Base-by-base conservation (phyloP, 2,888 invertebrate species). In the Hedychridium roseum region DNA sequence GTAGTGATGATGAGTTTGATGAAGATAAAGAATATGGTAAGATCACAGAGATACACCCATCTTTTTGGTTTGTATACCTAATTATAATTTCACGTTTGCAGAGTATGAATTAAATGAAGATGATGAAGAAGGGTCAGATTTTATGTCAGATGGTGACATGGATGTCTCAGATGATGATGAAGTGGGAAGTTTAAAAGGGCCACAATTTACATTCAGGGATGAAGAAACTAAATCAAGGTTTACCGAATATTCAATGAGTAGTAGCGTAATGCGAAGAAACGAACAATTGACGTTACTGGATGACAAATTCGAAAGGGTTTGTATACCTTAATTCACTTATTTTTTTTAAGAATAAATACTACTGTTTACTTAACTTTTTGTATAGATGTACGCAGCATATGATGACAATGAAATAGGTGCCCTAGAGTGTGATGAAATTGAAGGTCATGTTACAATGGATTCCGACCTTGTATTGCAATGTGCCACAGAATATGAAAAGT, bases 161-260 rank as follows among this genome's bases (percentile, higher is more conserved):
- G 52, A 44, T 17, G 43, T 66, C 12, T 72, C 67, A 0, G 70
- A 70, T 36, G 80, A 80, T 55, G 83, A 83, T 69, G 82, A 82
- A 61, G 72, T 82, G 9, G 66, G 67, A 1, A 80, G 80, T 46
- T 73, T 81, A 2, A 77, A 81, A 39, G 80, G 80, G 6, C 79
- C 81, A 0, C 71, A 79, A 43, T 81, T 79, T 45, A 71, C 78
- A 1, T 82, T 83, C 58, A 74, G 68, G 45, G 85, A 87, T 32
- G 90, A 90, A 62, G 94, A 95, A 76, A 90, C 90, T 0, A 92
- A 89, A 74, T 92, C 95, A 0, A 83, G 90, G 5, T 96, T 96
- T 79, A 95, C 97, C 0, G 90, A 92, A 66, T 97, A 96, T 79
- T 96, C 96, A 0, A 90, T 97, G 89, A 89, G 91, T 0, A 95